These are phyloP conservation scores for Xestobium rufovillosum DNA, from an alignment of 2,888 invertebrate species.

Conservation along the genomic window DNA sequence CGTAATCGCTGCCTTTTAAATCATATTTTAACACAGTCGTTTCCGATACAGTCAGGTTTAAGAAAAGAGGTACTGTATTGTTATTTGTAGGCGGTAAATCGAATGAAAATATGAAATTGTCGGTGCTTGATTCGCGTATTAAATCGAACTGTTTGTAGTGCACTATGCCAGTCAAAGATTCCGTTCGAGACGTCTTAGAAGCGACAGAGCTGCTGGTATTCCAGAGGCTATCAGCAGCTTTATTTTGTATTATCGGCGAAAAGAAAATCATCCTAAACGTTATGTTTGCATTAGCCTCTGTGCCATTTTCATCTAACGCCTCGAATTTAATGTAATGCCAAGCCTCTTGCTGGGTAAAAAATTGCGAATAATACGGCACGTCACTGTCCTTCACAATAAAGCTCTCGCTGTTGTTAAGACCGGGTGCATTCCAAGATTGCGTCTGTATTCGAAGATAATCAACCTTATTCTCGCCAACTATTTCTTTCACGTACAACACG, in stretches of 20 bases:
- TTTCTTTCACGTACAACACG: slow-evolving; percentile 28
- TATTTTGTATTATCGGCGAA: too few species aligned
- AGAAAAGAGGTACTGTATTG: slow-evolving; percentile 54
- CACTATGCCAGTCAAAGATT: slow-evolving; percentile 22
- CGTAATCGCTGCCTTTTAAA: slow-evolving; percentile 66
- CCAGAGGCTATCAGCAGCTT: too few species aligned
- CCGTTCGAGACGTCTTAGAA: slow-evolving; percentile 18
- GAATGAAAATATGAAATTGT: slow-evolving; percentile 71
- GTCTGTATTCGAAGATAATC: slow-evolving; percentile 40
- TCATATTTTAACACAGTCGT: slow-evolving; percentile 61
- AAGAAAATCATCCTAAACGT: too few species aligned
- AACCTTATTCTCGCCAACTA: slow-evolving; percentile 21
- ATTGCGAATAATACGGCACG: slow-evolving; percentile 33
- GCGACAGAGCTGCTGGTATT: too few species aligned
- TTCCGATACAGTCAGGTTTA: slow-evolving; percentile 60
- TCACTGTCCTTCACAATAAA: too few species aligned
- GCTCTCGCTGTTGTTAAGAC: slow-evolving; percentile 26
- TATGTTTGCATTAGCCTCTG: too few species aligned
- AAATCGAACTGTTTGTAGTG: slow-evolving; percentile 37
- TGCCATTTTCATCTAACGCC: too few species aligned
- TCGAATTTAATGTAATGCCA: slow-evolving; percentile 62
- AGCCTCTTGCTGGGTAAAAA: slow-evolving; percentile 49
- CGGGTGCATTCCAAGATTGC: slow-evolving; percentile 49
- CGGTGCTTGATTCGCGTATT: slow-evolving; percentile 57
- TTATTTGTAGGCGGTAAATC: slow-evolving; percentile 58